A percentile compares a stretch with the other conserved stretches of the same genome.
Evolutionary conservation across 2,113 vertebrate genomes (phyloP).

Genomic region (Malurus cyaneus): DNA sequence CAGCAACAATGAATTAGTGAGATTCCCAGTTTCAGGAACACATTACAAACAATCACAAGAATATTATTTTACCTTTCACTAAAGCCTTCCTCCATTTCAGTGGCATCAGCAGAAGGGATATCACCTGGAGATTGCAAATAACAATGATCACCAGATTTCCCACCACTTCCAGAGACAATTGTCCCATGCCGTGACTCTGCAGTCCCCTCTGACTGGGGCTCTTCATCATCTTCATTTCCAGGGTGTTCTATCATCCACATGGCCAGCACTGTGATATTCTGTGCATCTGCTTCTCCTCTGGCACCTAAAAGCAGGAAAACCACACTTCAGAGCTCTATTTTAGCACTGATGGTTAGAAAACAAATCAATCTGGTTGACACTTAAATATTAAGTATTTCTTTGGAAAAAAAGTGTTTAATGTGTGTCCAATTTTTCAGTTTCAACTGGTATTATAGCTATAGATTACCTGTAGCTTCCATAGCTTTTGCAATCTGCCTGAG

Average conservation of each 20-base stretch:
- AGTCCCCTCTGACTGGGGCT: conserved; percentile 74
- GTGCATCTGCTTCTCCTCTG: conserved; percentile 92
- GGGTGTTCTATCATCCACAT: conserved; percentile 99
- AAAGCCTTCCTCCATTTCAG: conserved; percentile 94
- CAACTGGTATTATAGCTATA: not conserved
- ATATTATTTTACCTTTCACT: conserved; percentile 83
- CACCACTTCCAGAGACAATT: conserved; percentile 67
- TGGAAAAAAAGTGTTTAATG: not conserved
- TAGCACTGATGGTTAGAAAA: not conserved
- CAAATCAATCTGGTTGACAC: not conserved
- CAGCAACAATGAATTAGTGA: not conserved
- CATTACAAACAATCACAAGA: not conserved
- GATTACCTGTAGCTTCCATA: conserved; percentile 94
- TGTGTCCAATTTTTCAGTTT: not conserved
- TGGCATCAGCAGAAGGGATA: conserved; percentile 84
- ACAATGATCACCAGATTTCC: conserved; percentile 85
- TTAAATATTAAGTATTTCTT: not conserved
- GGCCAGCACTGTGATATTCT: conserved; percentile 96
- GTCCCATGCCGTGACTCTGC: conserved; percentile 78
- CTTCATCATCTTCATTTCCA: conserved; percentile 87
- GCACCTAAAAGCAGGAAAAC: conserved; percentile 76
- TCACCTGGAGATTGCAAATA: conserved; percentile 88
- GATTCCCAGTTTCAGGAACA: not conserved
- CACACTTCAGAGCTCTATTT: not conserved
- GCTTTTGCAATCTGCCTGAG: conserved; percentile 95